Evolutionary conservation across 2,797 vertebrate species (phyloP).

Genomic region (Adrianichthys oophorus): DNA sequence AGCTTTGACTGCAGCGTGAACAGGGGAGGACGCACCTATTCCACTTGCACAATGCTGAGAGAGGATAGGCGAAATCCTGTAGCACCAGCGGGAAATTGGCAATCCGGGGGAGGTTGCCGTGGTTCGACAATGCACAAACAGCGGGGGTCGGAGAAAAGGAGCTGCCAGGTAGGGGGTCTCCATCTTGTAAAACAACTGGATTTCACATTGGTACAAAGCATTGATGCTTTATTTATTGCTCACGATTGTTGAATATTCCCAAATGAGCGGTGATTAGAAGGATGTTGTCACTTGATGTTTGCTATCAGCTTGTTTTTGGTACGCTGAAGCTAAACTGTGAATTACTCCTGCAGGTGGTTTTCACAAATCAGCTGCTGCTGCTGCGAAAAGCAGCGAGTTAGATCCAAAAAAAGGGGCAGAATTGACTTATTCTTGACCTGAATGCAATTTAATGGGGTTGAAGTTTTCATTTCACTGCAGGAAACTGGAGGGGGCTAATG

Average conservation of each 20-base stretch:
- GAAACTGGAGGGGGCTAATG: constrained; percentile 81
- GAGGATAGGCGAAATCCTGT: constrained; percentile 89
- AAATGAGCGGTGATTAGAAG: constrained; percentile 1
- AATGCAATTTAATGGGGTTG: constrained; percentile 28
- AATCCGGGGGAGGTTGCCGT: constrained; percentile 84
- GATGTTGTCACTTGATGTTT: constrained; percentile 24
- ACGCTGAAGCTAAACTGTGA: constrained; percentile 54
- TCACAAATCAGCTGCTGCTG: constrained; percentile 29
- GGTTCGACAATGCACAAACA: constrained; percentile 86
- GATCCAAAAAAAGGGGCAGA: constrained; percentile 8
- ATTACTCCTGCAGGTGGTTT: constrained; percentile 82
- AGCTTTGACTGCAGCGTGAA: constrained; percentile 94
- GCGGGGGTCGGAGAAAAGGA: constrained; percentile 83
- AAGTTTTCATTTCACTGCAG: constrained; percentile 61
- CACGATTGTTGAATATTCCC: constrained; percentile 21
- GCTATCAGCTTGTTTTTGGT: constrained; percentile 36
- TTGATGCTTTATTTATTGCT: constrained; percentile 49
- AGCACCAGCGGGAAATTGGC: constrained; percentile 88
- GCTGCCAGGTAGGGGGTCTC: constrained; percentile 87
- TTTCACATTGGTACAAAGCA: constrained; percentile 51
- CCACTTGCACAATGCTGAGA: constrained; percentile 92
- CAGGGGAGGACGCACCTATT: constrained; percentile 98
- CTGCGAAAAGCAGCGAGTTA: constrained; percentile 17
- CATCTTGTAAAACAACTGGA: constrained; percentile 58
- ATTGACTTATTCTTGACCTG: constrained; percentile 44